These are phyloP conservation scores for Pseudanteris insignis DNA, from an alignment of 2,888 invertebrate genomes.

Conservation along the genomic window DNA sequence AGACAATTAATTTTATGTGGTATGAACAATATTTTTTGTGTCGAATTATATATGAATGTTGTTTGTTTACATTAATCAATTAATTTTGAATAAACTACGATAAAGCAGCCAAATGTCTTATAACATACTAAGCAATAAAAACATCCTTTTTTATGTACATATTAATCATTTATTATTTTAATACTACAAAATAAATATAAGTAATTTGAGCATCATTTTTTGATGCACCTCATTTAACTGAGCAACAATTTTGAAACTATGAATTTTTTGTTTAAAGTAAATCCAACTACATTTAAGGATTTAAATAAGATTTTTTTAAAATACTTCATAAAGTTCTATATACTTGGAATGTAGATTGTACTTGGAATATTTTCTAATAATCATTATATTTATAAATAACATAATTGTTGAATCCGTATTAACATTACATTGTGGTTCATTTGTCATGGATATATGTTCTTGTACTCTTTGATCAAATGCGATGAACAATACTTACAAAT, in stretches of 20 bases:
- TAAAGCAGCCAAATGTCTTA: no score
- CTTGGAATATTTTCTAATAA: slow-evolving; percentile 55
- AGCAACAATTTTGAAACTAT: slow-evolving; percentile 41
- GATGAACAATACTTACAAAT: no score
- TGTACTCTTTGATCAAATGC: no score
- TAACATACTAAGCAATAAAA: no score
- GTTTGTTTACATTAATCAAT: neutral
- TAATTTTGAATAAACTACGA: neutral
- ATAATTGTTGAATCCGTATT: no score
- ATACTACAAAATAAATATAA: slow-evolving; percentile 48
- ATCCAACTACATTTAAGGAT: slow-evolving; percentile 13
- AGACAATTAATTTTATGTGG: neutral
- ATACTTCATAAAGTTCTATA: no score
- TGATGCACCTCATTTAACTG: slow-evolving; percentile 27
- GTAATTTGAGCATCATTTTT: slow-evolving; percentile 32
- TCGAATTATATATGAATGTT: no score
- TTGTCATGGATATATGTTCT: no score
- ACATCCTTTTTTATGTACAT: slow-evolving; percentile 37
- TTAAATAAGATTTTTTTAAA: slow-evolving; percentile 44
- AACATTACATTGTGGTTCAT: no score
- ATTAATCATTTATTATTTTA: slow-evolving; percentile 43
- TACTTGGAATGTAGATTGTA: no score
- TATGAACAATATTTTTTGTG: no score
- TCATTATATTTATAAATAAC: slow-evolving; percentile 50
- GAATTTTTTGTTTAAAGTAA: slow-evolving; percentile 38